These are phyloP conservation scores for Drosophila cognata DNA, from an alignment of 2,888 invertebrate species.

Conservation along the genomic window DNA sequence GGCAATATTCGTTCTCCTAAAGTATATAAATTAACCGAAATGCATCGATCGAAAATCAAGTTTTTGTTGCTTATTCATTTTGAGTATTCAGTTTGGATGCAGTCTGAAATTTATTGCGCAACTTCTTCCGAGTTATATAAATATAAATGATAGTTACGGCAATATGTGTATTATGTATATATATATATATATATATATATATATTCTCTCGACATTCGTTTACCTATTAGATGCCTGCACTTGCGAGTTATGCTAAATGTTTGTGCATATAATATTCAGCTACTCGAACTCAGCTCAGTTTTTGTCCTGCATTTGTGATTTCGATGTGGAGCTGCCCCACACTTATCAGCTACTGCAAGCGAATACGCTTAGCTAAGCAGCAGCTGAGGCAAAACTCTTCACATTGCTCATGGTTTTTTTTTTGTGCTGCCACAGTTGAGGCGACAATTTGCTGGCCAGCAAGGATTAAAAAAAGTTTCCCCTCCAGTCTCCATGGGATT, in stretches of 20 bases:
- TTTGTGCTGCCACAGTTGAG: slow-evolving; percentile 20
- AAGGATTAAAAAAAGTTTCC: slow-evolving; percentile 75
- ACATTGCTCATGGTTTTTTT: slow-evolving; percentile 26
- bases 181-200: background rate
- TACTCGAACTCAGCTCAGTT: background rate
- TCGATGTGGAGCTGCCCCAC: slow-evolving; percentile 8
- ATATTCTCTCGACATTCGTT: too few species aligned
- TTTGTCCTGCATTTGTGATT: background rate
- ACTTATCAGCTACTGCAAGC: slow-evolving; percentile 45
- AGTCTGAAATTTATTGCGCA: background rate
- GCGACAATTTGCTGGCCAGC: slow-evolving; percentile 72
- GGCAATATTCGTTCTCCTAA: background rate
- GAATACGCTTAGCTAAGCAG: slow-evolving; percentile 47
- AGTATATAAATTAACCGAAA: background rate
- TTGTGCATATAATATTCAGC: background rate
- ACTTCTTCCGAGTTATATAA: background rate
- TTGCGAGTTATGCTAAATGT: too few species aligned
- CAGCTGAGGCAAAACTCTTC: slow-evolving; percentile 10
- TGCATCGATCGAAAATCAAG: background rate
- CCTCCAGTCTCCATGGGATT: slow-evolving; percentile 47
- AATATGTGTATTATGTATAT: too few species aligned
- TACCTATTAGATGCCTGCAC: background rate
- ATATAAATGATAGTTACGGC: background rate
- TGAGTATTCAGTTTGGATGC: background rate
- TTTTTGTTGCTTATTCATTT: background rate